Conservation (phyloP, 2,113 vertebrate species). For the Ophthalmolycus amberensis region DNA sequence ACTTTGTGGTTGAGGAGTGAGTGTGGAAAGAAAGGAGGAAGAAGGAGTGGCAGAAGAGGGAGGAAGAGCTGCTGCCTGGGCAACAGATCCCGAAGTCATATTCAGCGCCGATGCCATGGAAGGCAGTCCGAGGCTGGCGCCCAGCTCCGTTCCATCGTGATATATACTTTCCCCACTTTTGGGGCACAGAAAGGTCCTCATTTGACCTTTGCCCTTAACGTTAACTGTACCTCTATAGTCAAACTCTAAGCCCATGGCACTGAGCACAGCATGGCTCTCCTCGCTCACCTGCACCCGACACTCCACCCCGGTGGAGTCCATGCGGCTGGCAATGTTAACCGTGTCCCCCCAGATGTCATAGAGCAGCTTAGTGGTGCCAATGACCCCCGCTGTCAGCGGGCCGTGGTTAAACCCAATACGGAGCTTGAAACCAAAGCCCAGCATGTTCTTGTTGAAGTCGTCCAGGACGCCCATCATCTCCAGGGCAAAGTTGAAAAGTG, state of each 20-base stretch:
- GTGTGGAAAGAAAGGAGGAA: conserved; percentile 39
- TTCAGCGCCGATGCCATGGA: conserved; percentile 83
- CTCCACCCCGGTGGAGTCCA: conserved; percentile 98
- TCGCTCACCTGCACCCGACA: conserved; percentile 98
- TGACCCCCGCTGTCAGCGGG: conserved; percentile 95
- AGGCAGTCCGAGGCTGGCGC: conserved; percentile 85
- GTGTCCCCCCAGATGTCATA: conserved; percentile 99
- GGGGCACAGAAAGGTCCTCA: conserved; percentile 99
- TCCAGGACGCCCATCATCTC: conserved; percentile 99
- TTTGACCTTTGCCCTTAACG: conserved; percentile 98
- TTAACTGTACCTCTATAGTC: conserved; percentile 98
- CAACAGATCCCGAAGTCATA: conserved; percentile 80
- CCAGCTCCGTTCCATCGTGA: conserved; percentile 87
- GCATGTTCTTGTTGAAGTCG: conserved; percentile 99
- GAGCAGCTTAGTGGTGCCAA: conserved; percentile 97
- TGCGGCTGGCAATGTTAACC: conserved; percentile 98
- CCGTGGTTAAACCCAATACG: conserved; percentile 97
- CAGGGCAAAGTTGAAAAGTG: conserved; percentile 96
- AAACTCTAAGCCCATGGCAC: conserved; percentile 94
- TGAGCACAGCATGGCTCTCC: conserved; percentile 93
- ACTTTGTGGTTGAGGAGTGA: conserved; percentile 41
- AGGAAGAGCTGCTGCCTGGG: conserved; percentile 33
- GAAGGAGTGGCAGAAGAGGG: conserved; percentile 30
- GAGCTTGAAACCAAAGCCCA: conserved; percentile 98
- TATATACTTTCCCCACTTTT: conserved; percentile 87